Evolutionary conservation across 2,888 invertebrate genomes (phyloP).

Genomic region (Cephus spinipes): DNA sequence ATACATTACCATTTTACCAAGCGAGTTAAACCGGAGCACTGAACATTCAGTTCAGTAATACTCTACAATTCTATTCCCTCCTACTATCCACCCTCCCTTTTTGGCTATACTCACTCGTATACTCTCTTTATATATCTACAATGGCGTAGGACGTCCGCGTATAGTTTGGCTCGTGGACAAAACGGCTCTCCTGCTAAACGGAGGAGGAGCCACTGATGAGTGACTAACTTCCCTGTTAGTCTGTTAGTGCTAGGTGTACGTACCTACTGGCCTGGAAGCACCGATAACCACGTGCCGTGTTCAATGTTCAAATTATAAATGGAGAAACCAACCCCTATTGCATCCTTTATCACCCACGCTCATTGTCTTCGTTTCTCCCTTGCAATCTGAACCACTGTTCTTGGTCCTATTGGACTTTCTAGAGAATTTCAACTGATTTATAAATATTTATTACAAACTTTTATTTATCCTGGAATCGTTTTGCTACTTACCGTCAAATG

Average conservation of each 20-base stretch:
- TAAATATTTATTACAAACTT: no score
- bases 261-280: constrained; percentile 42
- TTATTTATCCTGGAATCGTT: not conserved
- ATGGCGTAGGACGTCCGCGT: constrained; percentile 5
- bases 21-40: constrained; percentile 29
- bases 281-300: constrained; percentile 50
- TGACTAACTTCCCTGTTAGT: constrained; percentile 5
- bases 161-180: constrained; percentile 25
- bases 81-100: constrained; percentile 6
- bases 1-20: constrained; percentile 31
- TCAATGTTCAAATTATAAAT: constrained; percentile 44
- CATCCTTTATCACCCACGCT: not conserved
- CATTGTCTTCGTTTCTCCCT: not conserved
- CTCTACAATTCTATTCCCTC: constrained; percentile 19
- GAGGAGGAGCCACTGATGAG: constrained; percentile 16
- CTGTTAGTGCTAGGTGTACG: constrained; percentile 2
- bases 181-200: constrained; percentile 15
- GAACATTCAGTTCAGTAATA: constrained; percentile 30
- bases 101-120: not conserved
- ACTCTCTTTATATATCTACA: not conserved
- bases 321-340: constrained; percentile 4
- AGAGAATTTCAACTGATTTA: no score
- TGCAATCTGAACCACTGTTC: not conserved
- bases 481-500: not conserved
- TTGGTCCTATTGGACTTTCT: not conserved